These are phyloP conservation scores for Drosophila subsilvestris DNA, from an alignment of 2,888 invertebrate species.

Conservation along the genomic window DNA sequence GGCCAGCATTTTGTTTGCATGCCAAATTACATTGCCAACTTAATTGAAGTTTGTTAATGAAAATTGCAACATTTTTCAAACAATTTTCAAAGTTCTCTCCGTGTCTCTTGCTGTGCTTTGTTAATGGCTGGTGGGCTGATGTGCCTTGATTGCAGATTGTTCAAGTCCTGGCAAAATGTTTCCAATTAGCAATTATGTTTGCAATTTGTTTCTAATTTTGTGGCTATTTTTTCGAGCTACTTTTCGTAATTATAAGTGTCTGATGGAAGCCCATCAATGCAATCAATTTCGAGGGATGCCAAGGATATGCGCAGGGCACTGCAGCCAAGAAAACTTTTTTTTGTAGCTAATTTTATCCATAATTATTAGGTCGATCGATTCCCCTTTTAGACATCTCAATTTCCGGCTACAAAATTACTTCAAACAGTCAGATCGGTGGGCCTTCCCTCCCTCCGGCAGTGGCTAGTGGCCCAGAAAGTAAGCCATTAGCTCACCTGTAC, in stretches of 20 bases:
- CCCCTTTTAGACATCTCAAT: slow-evolving; percentile 34
- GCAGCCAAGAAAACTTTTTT: background rate
- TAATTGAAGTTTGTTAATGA: slow-evolving; percentile 77
- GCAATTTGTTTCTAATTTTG: slow-evolving; percentile 15
- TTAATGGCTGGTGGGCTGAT: slow-evolving; percentile 35
- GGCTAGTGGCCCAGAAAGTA: slow-evolving; percentile 19
- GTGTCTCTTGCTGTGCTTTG: background rate
- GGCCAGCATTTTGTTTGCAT: slow-evolving; percentile 74
- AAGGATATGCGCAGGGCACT: background rate
- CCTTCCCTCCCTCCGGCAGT: slow-evolving; percentile 2
- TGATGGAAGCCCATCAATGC: background rate
- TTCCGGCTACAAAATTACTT: slow-evolving; percentile 36
- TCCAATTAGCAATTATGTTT: slow-evolving; percentile 36
- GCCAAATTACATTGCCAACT: slow-evolving; percentile 74
- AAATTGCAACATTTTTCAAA: slow-evolving; percentile 69
- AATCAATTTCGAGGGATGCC: background rate
- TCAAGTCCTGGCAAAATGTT: slow-evolving; percentile 18
- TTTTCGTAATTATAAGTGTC: background rate
- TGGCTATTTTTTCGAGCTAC: background rate
- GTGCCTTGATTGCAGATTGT: slow-evolving; percentile 33
- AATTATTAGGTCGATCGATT: slow-evolving; percentile 16
- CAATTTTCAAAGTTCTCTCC: slow-evolving; percentile 31
- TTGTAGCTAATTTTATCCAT: slow-evolving; percentile 7
- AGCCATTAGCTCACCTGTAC: slow-evolving; percentile 47
- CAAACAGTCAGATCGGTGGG: slow-evolving; percentile 36